Conservation (phyloP, 2,797 vertebrate species). For the Spatula clypeata region DNA sequence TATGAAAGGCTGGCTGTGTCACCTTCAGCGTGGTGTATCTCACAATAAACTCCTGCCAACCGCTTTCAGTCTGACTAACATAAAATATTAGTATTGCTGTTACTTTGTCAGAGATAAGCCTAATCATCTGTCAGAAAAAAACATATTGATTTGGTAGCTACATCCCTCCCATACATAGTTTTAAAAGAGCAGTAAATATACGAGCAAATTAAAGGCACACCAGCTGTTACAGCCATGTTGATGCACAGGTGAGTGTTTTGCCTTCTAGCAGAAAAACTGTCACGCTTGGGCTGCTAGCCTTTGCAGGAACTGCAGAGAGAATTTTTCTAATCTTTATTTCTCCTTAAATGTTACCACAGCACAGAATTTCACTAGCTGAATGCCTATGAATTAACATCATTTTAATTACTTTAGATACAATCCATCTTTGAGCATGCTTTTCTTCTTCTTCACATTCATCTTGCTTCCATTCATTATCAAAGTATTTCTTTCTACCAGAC, state of each 20-base stretch:
- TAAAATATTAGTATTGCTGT: accelerated
- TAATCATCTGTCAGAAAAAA: background rate
- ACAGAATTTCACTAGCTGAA: background rate
- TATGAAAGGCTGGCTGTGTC: background rate
- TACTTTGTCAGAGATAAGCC: background rate
- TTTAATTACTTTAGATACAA: conserved; percentile 61
- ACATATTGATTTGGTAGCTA: background rate
- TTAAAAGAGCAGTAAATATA: background rate
- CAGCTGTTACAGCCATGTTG: background rate
- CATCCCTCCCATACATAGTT: accelerated
- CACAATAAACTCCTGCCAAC: background rate
- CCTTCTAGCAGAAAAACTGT: background rate
- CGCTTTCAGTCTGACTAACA: background rate
- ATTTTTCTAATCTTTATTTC: conserved; percentile 22
- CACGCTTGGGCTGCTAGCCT: background rate
- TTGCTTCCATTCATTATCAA: conserved; percentile 26
- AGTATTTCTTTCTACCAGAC: background rate
- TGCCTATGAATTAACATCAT: conserved; percentile 25
- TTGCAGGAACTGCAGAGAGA: background rate
- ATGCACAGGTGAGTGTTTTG: background rate
- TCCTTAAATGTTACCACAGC: conserved; percentile 6
- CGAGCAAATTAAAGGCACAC: background rate
- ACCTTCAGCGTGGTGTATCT: background rate
- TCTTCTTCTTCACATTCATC: conserved; percentile 13
- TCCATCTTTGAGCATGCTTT: conserved; percentile 31